A percentile compares a stretch with the other conserved stretches of the same genome.
Evolutionary conservation across 2,113 vertebrate species (phyloP).

Genomic region (Solea solea): DNA sequence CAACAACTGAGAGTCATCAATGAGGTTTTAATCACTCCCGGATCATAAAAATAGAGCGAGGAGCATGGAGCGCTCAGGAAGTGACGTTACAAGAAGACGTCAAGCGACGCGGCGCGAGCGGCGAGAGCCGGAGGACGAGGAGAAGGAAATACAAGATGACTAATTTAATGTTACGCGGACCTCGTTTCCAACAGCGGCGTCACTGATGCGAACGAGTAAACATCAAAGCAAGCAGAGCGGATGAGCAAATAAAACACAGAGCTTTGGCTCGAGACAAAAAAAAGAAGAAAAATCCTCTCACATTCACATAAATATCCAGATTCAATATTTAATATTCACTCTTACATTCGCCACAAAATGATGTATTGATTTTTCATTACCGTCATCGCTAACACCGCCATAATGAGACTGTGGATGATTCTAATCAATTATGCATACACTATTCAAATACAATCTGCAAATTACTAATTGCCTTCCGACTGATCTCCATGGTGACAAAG

Average conservation of each 20-base stretch:
- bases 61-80: not conserved
- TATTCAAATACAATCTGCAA: constrained; percentile 60
- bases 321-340: not conserved
- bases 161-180: not conserved
- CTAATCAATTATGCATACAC: constrained; percentile 70
- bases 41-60: constrained; percentile 14
- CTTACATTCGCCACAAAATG: constrained; percentile 16
- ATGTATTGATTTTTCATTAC: constrained; percentile 48
- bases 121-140: not conserved
- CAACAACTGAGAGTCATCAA: constrained; percentile 9
- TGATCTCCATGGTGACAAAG: constrained; percentile 76
- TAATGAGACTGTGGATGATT: constrained; percentile 48
- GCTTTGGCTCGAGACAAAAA: too few species aligned
- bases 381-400: constrained; percentile 1
- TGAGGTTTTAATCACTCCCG: not conserved
- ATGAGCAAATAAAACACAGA: not conserved
- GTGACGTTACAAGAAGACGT: not conserved
- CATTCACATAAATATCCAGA: too few species aligned
- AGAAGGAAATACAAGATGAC: not conserved
- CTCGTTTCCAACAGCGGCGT: not conserved
- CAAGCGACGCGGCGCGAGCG: not conserved
- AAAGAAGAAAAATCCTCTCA: too few species aligned
- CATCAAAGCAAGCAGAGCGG: too few species aligned
- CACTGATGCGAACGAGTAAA: not conserved
- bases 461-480: constrained; percentile 67